phyloP scores from a whole-genome alignment of 2,888 invertebrate genomes.

The Augochlorella aurata region DNA sequence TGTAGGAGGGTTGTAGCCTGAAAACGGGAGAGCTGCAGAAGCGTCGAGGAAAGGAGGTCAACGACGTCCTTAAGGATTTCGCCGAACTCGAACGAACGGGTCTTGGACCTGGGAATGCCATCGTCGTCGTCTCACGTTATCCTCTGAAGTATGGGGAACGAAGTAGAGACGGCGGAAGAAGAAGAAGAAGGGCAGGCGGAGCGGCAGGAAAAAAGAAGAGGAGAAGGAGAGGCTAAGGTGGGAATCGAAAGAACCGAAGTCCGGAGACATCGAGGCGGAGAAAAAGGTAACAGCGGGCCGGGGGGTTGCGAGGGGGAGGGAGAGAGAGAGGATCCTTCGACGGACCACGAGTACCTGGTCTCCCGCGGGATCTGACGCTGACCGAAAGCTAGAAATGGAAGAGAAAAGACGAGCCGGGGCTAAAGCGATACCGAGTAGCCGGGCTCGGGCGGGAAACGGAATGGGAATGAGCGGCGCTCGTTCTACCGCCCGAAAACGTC shows the following conservation, averaged over 20 bases:
- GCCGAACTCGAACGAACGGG: conserved; percentile 72
- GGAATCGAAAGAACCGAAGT: conserved; percentile 11
- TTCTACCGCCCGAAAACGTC: conserved; percentile 30
- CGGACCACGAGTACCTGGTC: conserved; percentile 60
- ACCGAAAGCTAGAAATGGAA: conserved; percentile 66
- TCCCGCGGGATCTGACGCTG: conserved; percentile 69
- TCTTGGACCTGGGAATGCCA: conserved; percentile 66
- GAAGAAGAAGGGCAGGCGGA: not conserved
- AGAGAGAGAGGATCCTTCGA: conserved; percentile 60
- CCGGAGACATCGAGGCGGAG: conserved; percentile 19
- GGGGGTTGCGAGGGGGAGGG: not conserved
- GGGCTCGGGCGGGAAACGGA: conserved; percentile 22
- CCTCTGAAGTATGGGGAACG: conserved; percentile 61
- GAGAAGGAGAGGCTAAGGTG: not conserved
- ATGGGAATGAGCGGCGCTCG: conserved; percentile 50
- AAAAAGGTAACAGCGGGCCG: conserved; percentile 28
- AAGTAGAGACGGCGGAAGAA: not conserved
- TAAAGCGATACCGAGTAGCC: conserved; percentile 59
- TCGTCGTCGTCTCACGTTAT: conserved; percentile 67
- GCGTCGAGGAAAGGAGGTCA: conserved; percentile 75
- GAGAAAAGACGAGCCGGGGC: conserved; percentile 60
- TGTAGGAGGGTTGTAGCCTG: conserved; percentile 56
- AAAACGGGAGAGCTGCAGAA: conserved; percentile 65
- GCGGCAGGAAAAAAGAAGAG: not conserved
- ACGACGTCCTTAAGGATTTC: conserved; percentile 79